Conservation (phyloP, 2,888 invertebrate species). For the Rhingia rostrata region DNA sequence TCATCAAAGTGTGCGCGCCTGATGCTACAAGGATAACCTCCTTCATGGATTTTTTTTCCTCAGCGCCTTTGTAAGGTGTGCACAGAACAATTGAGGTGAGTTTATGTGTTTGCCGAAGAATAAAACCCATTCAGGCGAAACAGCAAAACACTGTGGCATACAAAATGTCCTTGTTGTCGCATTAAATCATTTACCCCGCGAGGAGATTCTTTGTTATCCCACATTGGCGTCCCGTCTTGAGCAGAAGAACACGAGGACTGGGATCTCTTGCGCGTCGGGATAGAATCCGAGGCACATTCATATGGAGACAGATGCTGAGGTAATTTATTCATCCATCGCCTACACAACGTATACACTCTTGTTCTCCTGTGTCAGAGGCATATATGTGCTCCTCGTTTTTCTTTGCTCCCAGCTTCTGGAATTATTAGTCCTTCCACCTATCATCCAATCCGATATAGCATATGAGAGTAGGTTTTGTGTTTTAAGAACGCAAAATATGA, state of each 20-base stretch:
- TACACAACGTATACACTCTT: neutral
- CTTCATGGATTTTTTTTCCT: too few relatives aligned
- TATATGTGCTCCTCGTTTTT: constrained; percentile 10
- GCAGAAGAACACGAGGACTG: neutral
- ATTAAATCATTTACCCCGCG: constrained; percentile 14
- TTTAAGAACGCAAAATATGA: constrained; percentile 17
- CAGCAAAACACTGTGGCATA: constrained; percentile 21
- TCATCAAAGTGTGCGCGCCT: constrained; percentile 1
- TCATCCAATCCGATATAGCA: neutral
- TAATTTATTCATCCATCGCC: constrained; percentile 41
- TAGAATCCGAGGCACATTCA: constrained; percentile 3
- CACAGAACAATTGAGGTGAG: too few relatives aligned
- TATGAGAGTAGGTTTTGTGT: neutral
- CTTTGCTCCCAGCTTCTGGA: neutral
- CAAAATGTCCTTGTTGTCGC: constrained; percentile 18
- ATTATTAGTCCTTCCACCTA: neutral
- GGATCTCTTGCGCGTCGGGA: constrained; percentile 4
- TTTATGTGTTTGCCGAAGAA: too few relatives aligned
- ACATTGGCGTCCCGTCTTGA: neutral
- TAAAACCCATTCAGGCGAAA: constrained; percentile 22
- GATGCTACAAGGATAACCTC: neutral
- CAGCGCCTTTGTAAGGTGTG: too few relatives aligned
- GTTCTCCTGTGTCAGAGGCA: constrained; percentile 23
- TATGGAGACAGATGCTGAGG: constrained; percentile 43
- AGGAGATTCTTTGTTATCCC: neutral